These are phyloP conservation scores for Kryphioiulus occultus DNA, from an alignment of 2,888 invertebrate genomes.

Conservation along the genomic window DNA sequence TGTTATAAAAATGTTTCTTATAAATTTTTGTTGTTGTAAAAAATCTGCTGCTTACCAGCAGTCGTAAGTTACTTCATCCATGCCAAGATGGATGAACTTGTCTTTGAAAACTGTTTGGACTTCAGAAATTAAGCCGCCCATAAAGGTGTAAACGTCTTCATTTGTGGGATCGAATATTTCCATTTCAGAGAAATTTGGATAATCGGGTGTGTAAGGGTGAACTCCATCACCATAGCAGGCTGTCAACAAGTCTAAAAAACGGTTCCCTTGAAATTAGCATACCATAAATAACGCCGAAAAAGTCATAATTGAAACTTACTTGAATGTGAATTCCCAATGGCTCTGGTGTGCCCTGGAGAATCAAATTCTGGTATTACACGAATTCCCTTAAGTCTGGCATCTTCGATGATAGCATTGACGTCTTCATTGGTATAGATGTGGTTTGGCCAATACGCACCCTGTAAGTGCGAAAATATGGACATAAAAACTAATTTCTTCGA, in stretches of 20 bases:
- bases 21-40: too few relatives aligned
- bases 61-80: conserved; percentile 84
- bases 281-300: not conserved
- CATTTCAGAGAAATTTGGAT: conserved; percentile 54
- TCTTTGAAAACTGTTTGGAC: conserved; percentile 65
- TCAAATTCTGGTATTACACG: conserved; percentile 91
- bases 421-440: conserved; percentile 73
- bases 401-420: conserved; percentile 75
- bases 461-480: not conserved
- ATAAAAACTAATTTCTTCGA: not conserved
- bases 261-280: conserved; percentile 50
- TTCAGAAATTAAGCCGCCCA: conserved; percentile 63
- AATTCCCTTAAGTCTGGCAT: conserved; percentile 81
- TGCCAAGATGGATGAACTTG: conserved; percentile 86
- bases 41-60: conserved; percentile 74
- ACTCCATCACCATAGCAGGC: conserved; percentile 55
- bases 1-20: too few relatives aligned
- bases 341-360: conserved; percentile 77
- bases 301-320: conserved; percentile 65
- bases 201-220: conserved; percentile 55
- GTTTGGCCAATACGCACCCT: conserved; percentile 73
- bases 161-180: conserved; percentile 61
- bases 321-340: conserved; percentile 52
- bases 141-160: conserved; percentile 62
- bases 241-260: conserved; percentile 59